phyloP scores from a whole-genome alignment of 30 jellyfish, hydroid and myxozoan species.

The Hydractinia symbiolongicarpus region DNA sequence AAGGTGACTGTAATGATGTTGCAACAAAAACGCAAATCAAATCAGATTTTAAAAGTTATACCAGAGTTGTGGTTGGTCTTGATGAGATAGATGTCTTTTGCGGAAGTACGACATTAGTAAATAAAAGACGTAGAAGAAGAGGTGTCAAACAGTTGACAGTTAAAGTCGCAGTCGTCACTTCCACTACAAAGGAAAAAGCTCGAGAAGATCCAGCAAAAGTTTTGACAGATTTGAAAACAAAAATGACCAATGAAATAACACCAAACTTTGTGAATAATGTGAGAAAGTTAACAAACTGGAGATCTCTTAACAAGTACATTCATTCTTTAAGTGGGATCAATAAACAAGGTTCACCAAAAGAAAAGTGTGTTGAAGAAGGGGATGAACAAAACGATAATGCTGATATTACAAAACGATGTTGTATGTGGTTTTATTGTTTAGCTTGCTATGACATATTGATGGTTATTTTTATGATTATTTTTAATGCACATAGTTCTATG shows the following conservation, averaged over 20 bases:
- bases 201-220: slow-evolving; percentile 31
- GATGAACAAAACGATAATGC: slow-evolving; percentile 12
- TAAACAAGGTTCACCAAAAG: slow-evolving; percentile 9
- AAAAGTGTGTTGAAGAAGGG: slow-evolving; percentile 25
- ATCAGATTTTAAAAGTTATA: slow-evolving; percentile 11
- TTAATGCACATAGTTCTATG: no score
- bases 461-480: no score
- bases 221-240: slow-evolving; percentile 24
- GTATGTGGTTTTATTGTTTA: neutral
- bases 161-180: slow-evolving; percentile 25
- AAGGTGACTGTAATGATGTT: slow-evolving; percentile 51
- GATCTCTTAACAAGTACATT: neutral
- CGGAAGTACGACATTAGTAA: slow-evolving; percentile 51
- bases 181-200: slow-evolving; percentile 46
- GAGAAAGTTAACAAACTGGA: slow-evolving; percentile 22
- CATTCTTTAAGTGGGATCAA: slow-evolving; percentile 9
- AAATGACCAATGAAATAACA: slow-evolving; percentile 28
- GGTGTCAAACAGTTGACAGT: slow-evolving; percentile 31
- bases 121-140: slow-evolving; percentile 40
- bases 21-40: slow-evolving; percentile 49
- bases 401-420: slow-evolving; percentile 12
- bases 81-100: slow-evolving; percentile 31
- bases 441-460: no score
- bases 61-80: slow-evolving; percentile 21
- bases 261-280: slow-evolving; percentile 39